Evolutionary conservation across 2,888 invertebrate species (phyloP), one percentile per base, ranked within the genome.

Genomic region (Synergus itoensis): DNA sequence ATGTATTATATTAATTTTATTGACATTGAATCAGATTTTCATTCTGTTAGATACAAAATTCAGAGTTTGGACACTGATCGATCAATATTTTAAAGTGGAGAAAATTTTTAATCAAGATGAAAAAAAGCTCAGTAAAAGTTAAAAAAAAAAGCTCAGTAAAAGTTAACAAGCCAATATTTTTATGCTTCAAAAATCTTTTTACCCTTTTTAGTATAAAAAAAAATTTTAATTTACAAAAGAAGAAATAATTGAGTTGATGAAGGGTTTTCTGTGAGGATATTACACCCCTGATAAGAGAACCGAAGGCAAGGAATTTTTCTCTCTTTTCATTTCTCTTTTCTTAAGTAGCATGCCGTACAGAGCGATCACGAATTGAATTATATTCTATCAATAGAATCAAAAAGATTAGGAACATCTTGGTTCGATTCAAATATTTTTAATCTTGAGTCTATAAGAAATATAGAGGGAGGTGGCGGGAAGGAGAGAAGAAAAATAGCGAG

Each of bases 271-370:
- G 2, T 16, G 28, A 48, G 16, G 2, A 16, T 48, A 69, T 16
- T 73, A 57, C 73, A 73, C 0, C n/a, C 53, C 73, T 53, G 53
- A 40, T 16, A 36, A n/a, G 36, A n/a, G 12, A 9, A 53, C 1
- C n/a, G 53, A 53, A 4, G 5, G n/a, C 36, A 28, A 73, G 40
- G 36, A 18, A 40, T 69, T 28, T 41, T 36, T 28, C 28, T 48
- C 48, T 73, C 11, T 45, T 45, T 53, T 78, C 57, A 63, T 73
- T 69, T 79, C 76, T 76, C 79, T 81, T 84, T 85, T 84, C 82
- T 84, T 85, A 87, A 90, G 88, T 82, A 87, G 84, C 82, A 80
- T 79, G 77, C 65, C 79, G 84, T 83, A 88, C 88, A 87, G 84
- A 88, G 80, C 82, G 86, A 88, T 85, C 88, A 86, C 86, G 87